phyloP scores from a whole-genome alignment of 2,113 vertebrate species.

The Daphoenositta chrysoptera region DNA sequence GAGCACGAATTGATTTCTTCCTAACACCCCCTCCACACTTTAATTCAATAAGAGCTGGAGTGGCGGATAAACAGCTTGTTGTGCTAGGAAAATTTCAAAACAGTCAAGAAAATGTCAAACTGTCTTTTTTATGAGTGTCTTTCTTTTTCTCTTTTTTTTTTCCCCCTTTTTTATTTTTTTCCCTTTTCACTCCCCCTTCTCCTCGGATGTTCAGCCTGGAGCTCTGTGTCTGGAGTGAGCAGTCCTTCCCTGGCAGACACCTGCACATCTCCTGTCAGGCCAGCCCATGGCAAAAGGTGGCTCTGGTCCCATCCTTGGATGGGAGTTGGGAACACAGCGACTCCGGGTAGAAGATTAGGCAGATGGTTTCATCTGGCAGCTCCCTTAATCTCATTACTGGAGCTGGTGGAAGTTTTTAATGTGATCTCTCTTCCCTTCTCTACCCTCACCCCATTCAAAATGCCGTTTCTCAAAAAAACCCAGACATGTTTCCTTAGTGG shows the following conservation, averaged over 20 bases:
- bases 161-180: accelerated
- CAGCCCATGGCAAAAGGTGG: background rate
- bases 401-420: slow-evolving; percentile 48
- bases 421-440: slow-evolving; percentile 1
- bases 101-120: slow-evolving; percentile 73
- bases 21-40: slow-evolving; percentile 61
- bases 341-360: slow-evolving; percentile 49
- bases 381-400: slow-evolving; percentile 62
- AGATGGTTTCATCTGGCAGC: slow-evolving; percentile 67
- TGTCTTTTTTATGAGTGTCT: slow-evolving; percentile 55
- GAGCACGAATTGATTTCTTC: slow-evolving; percentile 73
- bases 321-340: background rate
- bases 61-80: slow-evolving; percentile 75
- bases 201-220: accelerated
- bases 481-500: background rate
- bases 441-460: background rate
- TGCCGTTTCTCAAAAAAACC: background rate
- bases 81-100: slow-evolving; percentile 74
- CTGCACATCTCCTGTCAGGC: background rate
- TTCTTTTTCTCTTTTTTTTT: background rate
- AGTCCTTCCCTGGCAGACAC: background rate
- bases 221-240: background rate
- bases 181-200: background rate
- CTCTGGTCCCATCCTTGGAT: background rate
- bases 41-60: slow-evolving; percentile 75